phyloP scores from a whole-genome alignment of 92 coral and sea anemone species.

The Epizoanthus stellaris region DNA sequence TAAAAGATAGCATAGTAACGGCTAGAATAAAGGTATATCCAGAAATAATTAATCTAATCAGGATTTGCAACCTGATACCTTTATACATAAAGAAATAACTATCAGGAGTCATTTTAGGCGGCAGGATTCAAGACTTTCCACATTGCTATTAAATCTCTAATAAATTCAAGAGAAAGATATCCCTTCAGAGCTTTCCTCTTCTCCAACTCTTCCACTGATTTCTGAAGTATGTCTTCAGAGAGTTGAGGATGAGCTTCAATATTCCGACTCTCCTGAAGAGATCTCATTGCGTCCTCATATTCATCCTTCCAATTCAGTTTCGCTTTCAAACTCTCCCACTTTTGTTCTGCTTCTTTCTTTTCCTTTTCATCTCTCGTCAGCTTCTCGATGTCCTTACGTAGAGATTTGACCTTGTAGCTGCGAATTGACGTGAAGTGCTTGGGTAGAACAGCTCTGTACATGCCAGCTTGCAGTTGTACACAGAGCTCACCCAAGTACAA shows the following conservation, averaged over 20 bases:
- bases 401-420: conserved; percentile 37
- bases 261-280: conserved; percentile 50
- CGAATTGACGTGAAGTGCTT: conserved; percentile 22
- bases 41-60: no score
- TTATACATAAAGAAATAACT: no score
- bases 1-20: no score
- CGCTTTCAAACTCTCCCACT: conserved; percentile 48
- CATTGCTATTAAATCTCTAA: conserved; percentile 35
- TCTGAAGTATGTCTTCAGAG: background rate
- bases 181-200: conserved; percentile 42
- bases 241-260: conserved; percentile 43
- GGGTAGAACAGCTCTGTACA: conserved; percentile 54
- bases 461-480: conserved; percentile 18
- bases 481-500: conserved; percentile 30
- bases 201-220: conserved; percentile 18
- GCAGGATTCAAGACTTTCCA: conserved; percentile 12
- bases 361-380: conserved; percentile 42
- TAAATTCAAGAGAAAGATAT: conserved; percentile 45
- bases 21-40: no score
- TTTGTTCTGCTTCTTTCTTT: conserved; percentile 26
- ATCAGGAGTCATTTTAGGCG: no score
- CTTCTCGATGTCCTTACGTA: conserved; percentile 49
- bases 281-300: conserved; percentile 41
- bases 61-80: no score
- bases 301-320: conserved; percentile 49